Evolutionary conservation across 2,113 vertebrate genomes (phyloP).

Genomic region (Eolophus roseicapilla): DNA sequence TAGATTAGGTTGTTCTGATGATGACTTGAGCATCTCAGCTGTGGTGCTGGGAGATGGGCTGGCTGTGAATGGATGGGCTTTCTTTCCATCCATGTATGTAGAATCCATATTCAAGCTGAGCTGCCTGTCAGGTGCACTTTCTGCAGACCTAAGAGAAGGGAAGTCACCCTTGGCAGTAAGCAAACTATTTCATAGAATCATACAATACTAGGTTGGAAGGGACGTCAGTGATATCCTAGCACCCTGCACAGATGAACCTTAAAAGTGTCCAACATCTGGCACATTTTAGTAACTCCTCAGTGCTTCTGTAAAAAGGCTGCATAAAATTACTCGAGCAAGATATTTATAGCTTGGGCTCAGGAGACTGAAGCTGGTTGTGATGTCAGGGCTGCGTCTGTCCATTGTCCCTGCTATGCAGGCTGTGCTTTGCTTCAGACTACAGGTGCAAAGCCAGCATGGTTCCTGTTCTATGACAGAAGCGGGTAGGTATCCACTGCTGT

Average conservation of each 20-base stretch:
- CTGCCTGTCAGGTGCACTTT: not conserved
- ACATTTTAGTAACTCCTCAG: not conserved
- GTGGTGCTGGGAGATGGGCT: not conserved
- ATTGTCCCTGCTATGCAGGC: too few relatives aligned
- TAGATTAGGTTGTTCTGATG: not conserved
- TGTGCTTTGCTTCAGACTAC: not conserved
- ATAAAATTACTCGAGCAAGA: not conserved
- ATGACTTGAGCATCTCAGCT: not conserved
- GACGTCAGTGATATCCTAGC: not conserved
- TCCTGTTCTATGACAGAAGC: not conserved
- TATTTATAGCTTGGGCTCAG: not conserved
- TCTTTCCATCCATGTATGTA: accelerated
- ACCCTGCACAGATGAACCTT: not conserved
- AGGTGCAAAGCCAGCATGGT: not conserved
- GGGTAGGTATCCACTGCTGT: not conserved
- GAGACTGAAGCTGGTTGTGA: not conserved
- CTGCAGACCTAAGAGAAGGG: too few relatives aligned
- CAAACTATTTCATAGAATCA: not conserved
- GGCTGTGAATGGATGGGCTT: not conserved
- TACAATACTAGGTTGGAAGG: not conserved
- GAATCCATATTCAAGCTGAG: not conserved
- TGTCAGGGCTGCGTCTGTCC: not conserved
- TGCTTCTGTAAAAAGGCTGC: not conserved
- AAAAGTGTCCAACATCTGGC: not conserved
- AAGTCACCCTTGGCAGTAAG: not conserved